Conservation (phyloP, 2,888 invertebrate genomes). For the Brenthis daphne region DNA sequence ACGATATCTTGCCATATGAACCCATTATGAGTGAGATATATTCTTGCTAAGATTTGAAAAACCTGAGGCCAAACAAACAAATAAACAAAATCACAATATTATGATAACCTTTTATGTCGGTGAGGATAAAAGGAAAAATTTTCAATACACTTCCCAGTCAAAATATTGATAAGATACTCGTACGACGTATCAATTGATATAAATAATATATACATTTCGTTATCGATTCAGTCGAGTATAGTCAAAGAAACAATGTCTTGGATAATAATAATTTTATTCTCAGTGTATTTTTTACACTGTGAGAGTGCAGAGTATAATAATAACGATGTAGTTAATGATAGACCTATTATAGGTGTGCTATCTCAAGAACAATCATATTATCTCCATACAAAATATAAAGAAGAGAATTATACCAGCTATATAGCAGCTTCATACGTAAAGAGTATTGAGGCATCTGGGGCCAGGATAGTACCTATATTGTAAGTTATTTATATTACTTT, state of each 20-base stretch:
- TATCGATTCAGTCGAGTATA: constrained; percentile 37
- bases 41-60: too few relatives aligned
- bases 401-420: constrained; percentile 84
- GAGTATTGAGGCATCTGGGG: constrained; percentile 93
- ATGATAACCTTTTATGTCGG: too few relatives aligned
- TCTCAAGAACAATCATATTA: constrained; percentile 85
- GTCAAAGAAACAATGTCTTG: constrained; percentile 55
- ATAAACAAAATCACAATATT: too few relatives aligned
- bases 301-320: constrained; percentile 52
- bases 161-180: constrained; percentile 10
- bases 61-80: too few relatives aligned
- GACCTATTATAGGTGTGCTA: constrained; percentile 87
- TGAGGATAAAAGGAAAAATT: too few relatives aligned
- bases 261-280: constrained; percentile 53
- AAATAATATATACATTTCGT: constrained; percentile 12
- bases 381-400: constrained; percentile 77
- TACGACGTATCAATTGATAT: too few relatives aligned
- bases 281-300: constrained; percentile 56
- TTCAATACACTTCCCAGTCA: too few relatives aligned
- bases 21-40: too few relatives aligned
- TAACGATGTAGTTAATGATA: constrained; percentile 58
- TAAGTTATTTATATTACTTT: constrained; percentile 58
- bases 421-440: constrained; percentile 95
- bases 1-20: too few relatives aligned
- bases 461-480: constrained; percentile 93